Evolutionary conservation across 2,797 vertebrate species (phyloP), one percentile per base, ranked within the genome.

Genomic region (Numenius phaeopus): DNA sequence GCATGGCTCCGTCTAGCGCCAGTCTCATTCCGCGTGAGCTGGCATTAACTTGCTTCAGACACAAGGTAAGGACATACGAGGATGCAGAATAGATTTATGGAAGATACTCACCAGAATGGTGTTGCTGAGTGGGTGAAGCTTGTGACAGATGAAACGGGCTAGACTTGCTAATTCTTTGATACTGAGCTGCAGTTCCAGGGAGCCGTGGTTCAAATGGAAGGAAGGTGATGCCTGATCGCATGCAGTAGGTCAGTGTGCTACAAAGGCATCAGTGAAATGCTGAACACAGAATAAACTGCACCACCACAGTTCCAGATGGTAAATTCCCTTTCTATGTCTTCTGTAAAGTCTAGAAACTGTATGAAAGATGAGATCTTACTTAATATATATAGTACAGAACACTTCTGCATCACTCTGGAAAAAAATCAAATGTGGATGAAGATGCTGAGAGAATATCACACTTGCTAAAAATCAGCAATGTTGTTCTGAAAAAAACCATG

Each of bases 161-260:
- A 54, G 73, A 72, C 84, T 72, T 37, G 34, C 42, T 34, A 21
- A 57, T 39, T 49, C 66, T 69, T 78, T 50, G 73, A 42, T 57
- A 40, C 70, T 61, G 40, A 94, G 70, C 83, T 86, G 88, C 81
- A 65, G 57, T 44, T 75, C 24, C 44, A 87, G 80, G 39, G 75
- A 17, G 73, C 3, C 6, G 11, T 0, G 5, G 57, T 40, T 90
- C 26, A 14, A 47, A 44, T 44, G 52, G 88, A 81, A 88, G 64
- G 87, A 81, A 86, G 64, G 87, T 58, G 85, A 78, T 70, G 59
- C 76, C 40, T 39, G 49, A 50, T 84, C 72, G 69, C 34, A 9
- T 66, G 90, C 70, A 72, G 37, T 40, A 82, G 88, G 83, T 86
- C 92, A 95, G 30, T 65, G 61, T 89, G 86, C 86, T 94, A 75